Evolutionary conservation across 2,888 invertebrate genomes (phyloP), one percentile per base, ranked within the genome.

Genomic region (Drosophila pseudotalamancana): DNA sequence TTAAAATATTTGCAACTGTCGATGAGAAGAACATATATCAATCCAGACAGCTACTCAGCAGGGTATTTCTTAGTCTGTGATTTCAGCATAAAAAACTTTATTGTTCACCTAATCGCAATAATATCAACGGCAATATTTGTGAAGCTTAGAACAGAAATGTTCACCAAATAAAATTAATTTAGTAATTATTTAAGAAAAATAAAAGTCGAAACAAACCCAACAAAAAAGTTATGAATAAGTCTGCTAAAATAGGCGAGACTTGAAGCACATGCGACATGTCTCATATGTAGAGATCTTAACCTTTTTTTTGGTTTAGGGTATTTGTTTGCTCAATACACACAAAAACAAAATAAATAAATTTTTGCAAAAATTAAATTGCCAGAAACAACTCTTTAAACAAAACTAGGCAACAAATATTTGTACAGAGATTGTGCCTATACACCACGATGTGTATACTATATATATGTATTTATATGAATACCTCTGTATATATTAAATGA

Each of bases 361-460:
- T 29, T 27, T 59, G 35, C 42, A 32, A 29, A 35, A 54, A 61
- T 65, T 51, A 39, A 72, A 54, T 48, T 43, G 48, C 35, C 31
- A 66, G 49, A 56, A n/a, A 64, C 57, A 59, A 73, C 69, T 73
- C 49, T 50, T 53, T 60, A 73, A 72, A 73, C 73, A 73, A 69
- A 67, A 69, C 60, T 73, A 69, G 53, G 53, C 45, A 61, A 43
- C 35, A 69, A 73, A 73, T 72, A 73, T 72, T 72, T 72, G 68
- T 55, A 39, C 18, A 43, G 39, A 43, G 51, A 57, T 53, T 68
- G 54, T 43, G 50, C 39, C 39, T n/a, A 16, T 0, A 19, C 6
- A 19, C 6, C n/a, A n/a, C n/a, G 6, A n/a, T 12, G n/a, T n/a
- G 6, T n/a, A 8, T 11, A n/a, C 1, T 19, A 5, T 37, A 6